Percentiles rank a stretch among this genome's conserved stretches.
Conservation (phyloP, 2,797 vertebrate species). For the Carapus acus region DNA sequence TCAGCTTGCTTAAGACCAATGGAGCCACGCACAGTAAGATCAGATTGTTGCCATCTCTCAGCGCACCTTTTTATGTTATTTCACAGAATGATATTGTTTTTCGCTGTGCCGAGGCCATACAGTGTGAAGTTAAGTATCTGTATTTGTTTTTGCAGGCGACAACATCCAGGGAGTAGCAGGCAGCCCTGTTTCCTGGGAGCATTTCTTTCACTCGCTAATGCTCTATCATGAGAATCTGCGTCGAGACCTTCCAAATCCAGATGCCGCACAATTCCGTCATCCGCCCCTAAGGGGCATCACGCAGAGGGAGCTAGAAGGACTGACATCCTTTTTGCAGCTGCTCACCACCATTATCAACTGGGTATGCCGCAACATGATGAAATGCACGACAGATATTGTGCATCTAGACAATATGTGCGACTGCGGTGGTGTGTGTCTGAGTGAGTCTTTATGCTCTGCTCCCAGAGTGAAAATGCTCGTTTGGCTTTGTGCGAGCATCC, state of each 20-base stretch:
- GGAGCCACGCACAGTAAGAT: slow-evolving; percentile 89
- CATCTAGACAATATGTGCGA: not conserved
- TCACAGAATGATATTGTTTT: not conserved
- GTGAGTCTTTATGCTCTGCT: not conserved
- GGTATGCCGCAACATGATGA: slow-evolving; percentile 64
- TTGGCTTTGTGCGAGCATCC: slow-evolving; percentile 94
- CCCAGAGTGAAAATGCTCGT: slow-evolving; percentile 96
- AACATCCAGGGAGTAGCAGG: slow-evolving; percentile 89
- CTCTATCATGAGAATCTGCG: slow-evolving; percentile 95
- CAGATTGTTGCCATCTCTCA: not conserved
- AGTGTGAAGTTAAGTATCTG: too few species aligned
- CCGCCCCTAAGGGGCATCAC: slow-evolving; percentile 91
- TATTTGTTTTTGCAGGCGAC: slow-evolving; percentile 83
- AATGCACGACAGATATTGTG: not conserved
- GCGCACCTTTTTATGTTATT: too few species aligned
- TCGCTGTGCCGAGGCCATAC: not conserved
- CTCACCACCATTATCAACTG: slow-evolving; percentile 89
- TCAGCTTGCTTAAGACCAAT: slow-evolving; percentile 94
- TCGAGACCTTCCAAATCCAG: slow-evolving; percentile 86
- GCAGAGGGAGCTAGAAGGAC: slow-evolving; percentile 91
- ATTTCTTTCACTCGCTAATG: slow-evolving; percentile 96
- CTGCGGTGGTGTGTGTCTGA: not conserved
- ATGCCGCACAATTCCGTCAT: slow-evolving; percentile 88
- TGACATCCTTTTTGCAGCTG: slow-evolving; percentile 88
- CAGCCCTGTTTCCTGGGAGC: slow-evolving; percentile 96